These are phyloP conservation scores for Hemitrygon akajei DNA, from an alignment of 2,797 vertebrate species.

Conservation along the genomic window DNA sequence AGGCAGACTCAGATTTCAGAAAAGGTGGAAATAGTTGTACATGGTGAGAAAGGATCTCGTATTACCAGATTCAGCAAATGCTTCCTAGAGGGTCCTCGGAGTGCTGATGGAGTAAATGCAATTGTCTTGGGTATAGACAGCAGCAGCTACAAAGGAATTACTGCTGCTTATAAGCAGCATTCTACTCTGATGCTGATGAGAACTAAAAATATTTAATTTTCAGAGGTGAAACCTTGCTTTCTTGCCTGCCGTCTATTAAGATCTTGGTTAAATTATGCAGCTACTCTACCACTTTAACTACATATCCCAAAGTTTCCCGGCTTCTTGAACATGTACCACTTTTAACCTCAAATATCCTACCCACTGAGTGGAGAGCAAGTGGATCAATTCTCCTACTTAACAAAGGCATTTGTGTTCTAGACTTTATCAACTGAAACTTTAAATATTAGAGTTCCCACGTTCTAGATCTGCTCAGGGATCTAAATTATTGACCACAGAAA, in stretches of 20 bases:
- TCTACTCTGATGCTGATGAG: not conserved
- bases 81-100: not conserved
- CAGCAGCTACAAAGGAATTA: not conserved
- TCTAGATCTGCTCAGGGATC: no score
- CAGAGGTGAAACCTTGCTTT: not conserved
- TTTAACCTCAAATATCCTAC: not conserved
- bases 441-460: no score
- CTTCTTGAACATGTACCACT: not conserved
- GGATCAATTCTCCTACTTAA: no score
- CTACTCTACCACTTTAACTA: no score
- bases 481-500: no score
- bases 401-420: no score
- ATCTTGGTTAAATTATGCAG: not conserved
- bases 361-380: not conserved
- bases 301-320: not conserved
- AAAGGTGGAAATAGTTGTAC: not conserved
- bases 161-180: not conserved
- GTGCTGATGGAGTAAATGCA: not conserved
- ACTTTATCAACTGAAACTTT: no score
- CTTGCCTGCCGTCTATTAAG: no score
- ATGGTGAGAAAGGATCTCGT: not conserved
- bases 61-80: not conserved
- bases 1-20: not conserved
- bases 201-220: not conserved
- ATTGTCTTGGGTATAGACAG: not conserved